Conservation (phyloP, 2,797 vertebrate species). For the Melopsittacus undulatus region DNA sequence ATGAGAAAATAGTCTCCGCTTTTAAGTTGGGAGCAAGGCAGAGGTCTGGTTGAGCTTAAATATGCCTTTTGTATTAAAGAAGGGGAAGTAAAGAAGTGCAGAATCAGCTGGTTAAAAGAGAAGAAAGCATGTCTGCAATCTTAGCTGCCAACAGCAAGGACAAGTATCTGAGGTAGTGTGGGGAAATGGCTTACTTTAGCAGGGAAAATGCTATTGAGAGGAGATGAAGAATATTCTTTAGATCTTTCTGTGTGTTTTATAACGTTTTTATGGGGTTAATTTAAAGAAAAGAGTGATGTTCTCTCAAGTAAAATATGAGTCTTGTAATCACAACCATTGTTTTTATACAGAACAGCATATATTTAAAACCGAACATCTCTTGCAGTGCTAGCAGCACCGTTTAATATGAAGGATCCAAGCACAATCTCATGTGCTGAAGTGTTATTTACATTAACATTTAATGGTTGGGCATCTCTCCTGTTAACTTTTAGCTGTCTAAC, state of each 20-base stretch:
- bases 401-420: background rate
- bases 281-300: background rate
- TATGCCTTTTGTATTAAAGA: background rate
- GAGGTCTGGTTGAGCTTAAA: background rate
- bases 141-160: conserved; percentile 12
- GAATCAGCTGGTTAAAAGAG: background rate
- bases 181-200: background rate
- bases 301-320: background rate
- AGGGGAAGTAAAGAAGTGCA: background rate
- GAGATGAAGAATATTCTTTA: background rate
- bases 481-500: background rate
- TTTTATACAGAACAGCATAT: background rate
- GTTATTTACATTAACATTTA: background rate
- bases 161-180: background rate
- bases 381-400: background rate
- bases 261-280: background rate
- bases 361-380: background rate
- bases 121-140: background rate
- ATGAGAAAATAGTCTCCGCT: background rate
- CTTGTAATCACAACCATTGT: background rate
- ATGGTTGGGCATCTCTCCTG: background rate
- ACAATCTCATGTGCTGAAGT: background rate
- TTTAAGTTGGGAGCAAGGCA: background rate
- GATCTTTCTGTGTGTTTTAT: background rate
- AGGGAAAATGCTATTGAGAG: background rate